A percentile compares a stretch with the other conserved stretches of the same genome.
phyloP scores from a whole-genome alignment of 2,113 vertebrate species.

The Notothenia coriiceps region DNA sequence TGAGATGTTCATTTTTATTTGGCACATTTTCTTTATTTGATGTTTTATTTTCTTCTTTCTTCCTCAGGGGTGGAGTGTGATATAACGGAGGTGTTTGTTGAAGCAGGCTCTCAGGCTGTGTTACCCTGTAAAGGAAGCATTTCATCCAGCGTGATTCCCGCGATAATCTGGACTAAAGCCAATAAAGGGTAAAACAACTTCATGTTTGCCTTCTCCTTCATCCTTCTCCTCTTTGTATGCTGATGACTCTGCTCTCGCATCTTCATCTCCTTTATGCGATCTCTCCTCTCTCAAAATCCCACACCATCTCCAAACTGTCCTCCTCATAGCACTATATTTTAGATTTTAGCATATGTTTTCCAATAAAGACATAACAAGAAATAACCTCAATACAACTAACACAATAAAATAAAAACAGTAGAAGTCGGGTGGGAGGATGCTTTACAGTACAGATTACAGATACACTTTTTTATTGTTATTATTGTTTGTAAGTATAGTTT shows the following conservation, averaged over 20 bases:
- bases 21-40: not conserved
- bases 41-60: slow-evolving; percentile 1
- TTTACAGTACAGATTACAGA: no score
- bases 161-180: slow-evolving; percentile 69
- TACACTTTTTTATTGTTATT: no score
- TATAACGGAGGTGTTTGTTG: slow-evolving; percentile 68
- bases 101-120: slow-evolving; percentile 67
- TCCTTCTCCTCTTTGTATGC: not conserved
- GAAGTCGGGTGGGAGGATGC: no score
- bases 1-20: not conserved
- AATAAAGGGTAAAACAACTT: slow-evolving; percentile 56
- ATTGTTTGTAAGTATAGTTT: no score
- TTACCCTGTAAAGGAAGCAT: slow-evolving; percentile 67
- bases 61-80: slow-evolving; percentile 47
- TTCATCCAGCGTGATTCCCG: accelerated
- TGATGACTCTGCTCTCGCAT: not conserved
- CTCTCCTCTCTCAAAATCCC: no score
- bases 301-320: no score
- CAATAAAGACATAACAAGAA: no score
- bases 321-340: no score
- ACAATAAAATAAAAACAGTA: no score
- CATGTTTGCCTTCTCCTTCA: not conserved
- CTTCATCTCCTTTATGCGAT: no score
- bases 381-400: no score
- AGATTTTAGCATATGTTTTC: no score